phyloP scores from a whole-genome alignment of 2,113 vertebrate species.

The Percopsis transmontana region DNA sequence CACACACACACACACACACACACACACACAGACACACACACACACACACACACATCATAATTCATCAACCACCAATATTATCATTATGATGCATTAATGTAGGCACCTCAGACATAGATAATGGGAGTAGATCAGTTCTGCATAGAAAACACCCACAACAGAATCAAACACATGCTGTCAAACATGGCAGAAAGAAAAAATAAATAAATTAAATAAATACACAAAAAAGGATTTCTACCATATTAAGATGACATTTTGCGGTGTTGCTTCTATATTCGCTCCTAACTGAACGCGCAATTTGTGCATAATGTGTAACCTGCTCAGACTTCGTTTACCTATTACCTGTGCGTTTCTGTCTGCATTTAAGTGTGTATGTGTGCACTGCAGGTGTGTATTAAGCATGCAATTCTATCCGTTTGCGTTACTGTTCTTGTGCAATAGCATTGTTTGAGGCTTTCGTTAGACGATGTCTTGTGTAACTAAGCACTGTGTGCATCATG shows the following conservation, averaged over 20 bases:
- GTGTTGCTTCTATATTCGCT: constrained; percentile 4
- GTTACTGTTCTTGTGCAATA: constrained; percentile 54
- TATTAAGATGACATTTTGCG: constrained; percentile 20
- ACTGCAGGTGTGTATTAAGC: constrained; percentile 6
- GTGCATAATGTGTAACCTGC: constrained; percentile 21
- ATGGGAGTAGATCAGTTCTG: constrained; percentile 49
- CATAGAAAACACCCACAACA: constrained; percentile 61
- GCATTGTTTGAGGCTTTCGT: constrained; percentile 29
- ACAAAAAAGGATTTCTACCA: constrained; percentile 3
- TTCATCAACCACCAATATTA: constrained; percentile 30
- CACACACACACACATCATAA: neutral
- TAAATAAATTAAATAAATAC: neutral
- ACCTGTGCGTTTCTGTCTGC: neutral
- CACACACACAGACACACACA: neutral
- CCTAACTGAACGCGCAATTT: constrained; percentile 7
- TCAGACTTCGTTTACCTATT: neutral
- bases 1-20: neutral
- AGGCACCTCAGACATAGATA: constrained; percentile 68
- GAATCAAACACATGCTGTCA: constrained; percentile 52
- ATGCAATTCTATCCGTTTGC: constrained; percentile 12
- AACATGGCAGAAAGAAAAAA: constrained; percentile 18
- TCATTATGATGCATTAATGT: constrained; percentile 57
- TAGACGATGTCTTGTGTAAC: constrained; percentile 35
- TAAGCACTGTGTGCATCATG: constrained; percentile 12
- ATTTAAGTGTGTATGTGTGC: constrained; percentile 7